Evolutionary conservation across 2,113 vertebrate genomes (phyloP).

Genomic region (Malurus alboscapulatus): DNA sequence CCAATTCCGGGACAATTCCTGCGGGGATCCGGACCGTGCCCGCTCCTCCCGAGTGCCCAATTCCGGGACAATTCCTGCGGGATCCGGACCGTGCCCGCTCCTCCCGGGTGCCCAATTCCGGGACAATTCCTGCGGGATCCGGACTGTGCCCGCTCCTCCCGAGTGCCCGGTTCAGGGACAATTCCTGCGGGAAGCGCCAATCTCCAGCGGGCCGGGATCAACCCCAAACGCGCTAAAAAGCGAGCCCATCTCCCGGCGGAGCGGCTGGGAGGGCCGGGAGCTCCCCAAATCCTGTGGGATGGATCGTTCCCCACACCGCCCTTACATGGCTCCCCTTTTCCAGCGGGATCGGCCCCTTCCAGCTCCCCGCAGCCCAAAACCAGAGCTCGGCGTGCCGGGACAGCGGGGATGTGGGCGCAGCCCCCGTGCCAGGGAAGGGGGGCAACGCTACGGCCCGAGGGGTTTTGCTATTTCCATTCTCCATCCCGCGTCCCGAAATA

Average conservation of each 20-base stretch:
- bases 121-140: not conserved
- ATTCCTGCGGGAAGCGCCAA: not conserved
- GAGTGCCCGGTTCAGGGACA: not conserved
- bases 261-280: not conserved
- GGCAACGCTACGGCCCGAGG: not conserved
- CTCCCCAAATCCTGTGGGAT: accelerated
- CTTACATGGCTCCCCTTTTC: accelerated
- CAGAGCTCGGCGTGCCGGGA: not conserved
- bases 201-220: not conserved
- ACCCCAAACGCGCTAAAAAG: not conserved
- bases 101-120: too few species aligned
- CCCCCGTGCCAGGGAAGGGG: not conserved
- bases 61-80: too few species aligned
- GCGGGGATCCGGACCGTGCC: not conserved
- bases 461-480: not conserved
- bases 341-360: not conserved
- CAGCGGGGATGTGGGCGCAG: not conserved
- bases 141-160: accelerated
- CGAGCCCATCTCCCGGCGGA: too few species aligned
- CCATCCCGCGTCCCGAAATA: not conserved
- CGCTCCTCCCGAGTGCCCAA: too few species aligned
- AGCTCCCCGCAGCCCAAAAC: too few species aligned
- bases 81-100: too few species aligned
- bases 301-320: not conserved
- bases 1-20: not conserved